phyloP scores from a whole-genome alignment of 2,797 vertebrate genomes.

The Benthosema pterotum region DNA sequence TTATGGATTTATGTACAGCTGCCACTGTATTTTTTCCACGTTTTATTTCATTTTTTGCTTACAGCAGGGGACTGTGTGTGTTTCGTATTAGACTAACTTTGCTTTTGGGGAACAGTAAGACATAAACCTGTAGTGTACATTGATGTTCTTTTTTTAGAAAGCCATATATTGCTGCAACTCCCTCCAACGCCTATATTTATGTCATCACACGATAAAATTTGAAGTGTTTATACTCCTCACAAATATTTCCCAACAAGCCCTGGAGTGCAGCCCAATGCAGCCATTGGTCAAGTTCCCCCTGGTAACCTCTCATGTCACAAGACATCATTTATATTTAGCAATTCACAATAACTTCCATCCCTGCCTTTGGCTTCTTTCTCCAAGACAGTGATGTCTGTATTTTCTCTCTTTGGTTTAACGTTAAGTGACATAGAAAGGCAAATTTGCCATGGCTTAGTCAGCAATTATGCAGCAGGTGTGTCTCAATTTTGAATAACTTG shows the following conservation, averaged over 20 bases:
- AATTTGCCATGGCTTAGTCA: background rate
- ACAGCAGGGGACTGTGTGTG: background rate
- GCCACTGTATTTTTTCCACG: background rate
- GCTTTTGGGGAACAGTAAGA: background rate
- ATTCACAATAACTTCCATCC: conserved; percentile 13
- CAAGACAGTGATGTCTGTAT: conserved; percentile 10
- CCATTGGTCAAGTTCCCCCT: conserved; percentile 36
- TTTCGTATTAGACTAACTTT: background rate
- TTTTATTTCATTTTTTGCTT: background rate
- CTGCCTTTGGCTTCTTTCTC: background rate
- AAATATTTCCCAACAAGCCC: conserved; percentile 57
- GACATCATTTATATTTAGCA: conserved; percentile 42
- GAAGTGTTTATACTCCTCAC: conserved; percentile 51
- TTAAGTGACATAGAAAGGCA: background rate
- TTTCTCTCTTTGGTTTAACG: background rate
- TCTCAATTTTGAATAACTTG: no score
- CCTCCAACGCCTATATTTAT: conserved; percentile 20
- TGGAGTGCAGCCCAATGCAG: conserved; percentile 23
- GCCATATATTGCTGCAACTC: conserved; percentile 14
- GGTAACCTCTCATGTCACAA: conserved; percentile 37
- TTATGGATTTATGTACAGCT: no score
- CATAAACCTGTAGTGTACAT: background rate
- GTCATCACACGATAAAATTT: conserved; percentile 41
- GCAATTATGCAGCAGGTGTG: no score
- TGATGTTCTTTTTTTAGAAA: background rate